Conservation (phyloP, 2,888 invertebrate species). For the Lochmaea capreae region DNA sequence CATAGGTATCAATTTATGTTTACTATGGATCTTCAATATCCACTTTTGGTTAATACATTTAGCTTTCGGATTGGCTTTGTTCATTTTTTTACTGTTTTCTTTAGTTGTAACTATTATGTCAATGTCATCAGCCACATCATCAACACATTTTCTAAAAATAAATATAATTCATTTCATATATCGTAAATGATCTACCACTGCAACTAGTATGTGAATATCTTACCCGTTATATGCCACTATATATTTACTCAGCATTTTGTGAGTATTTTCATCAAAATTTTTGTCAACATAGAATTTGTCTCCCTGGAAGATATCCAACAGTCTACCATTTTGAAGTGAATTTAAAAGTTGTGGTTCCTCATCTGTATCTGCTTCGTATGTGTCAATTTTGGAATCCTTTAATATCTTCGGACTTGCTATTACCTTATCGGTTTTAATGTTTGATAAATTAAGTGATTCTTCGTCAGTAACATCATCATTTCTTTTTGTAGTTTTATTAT, state of each 20-base stretch:
- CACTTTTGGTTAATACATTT: constrained; percentile 69
- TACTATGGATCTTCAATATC: constrained; percentile 72
- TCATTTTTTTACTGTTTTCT: constrained; percentile 51
- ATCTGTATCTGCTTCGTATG: constrained; percentile 62
- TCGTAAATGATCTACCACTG: constrained; percentile 9
- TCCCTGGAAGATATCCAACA: constrained; percentile 68
- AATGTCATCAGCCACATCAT: constrained; percentile 56
- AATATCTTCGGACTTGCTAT: constrained; percentile 36
- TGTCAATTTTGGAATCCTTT: constrained; percentile 33
- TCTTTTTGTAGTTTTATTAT: background rate
- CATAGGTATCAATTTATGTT: constrained; percentile 52
- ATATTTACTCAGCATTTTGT: constrained; percentile 65
- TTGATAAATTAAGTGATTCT: constrained; percentile 38
- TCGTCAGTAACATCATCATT: constrained; percentile 12
- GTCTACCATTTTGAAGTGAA: constrained; percentile 44
- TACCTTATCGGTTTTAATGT: background rate
- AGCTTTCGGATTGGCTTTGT: constrained; percentile 52
- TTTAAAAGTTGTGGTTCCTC: constrained; percentile 50
- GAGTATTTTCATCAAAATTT: constrained; percentile 59
- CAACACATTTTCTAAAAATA: constrained; percentile 52
- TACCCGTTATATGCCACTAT: constrained; percentile 75
- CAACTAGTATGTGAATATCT: constrained; percentile 28
- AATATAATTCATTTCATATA: constrained; percentile 11
- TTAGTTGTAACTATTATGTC: constrained; percentile 57
- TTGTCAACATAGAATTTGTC: constrained; percentile 67